A percentile compares a stretch with the other conserved stretches of the same genome.
These are phyloP conservation scores for Exocentrus adspersus DNA, from an alignment of 2,888 invertebrate genomes.

Conservation along the genomic window DNA sequence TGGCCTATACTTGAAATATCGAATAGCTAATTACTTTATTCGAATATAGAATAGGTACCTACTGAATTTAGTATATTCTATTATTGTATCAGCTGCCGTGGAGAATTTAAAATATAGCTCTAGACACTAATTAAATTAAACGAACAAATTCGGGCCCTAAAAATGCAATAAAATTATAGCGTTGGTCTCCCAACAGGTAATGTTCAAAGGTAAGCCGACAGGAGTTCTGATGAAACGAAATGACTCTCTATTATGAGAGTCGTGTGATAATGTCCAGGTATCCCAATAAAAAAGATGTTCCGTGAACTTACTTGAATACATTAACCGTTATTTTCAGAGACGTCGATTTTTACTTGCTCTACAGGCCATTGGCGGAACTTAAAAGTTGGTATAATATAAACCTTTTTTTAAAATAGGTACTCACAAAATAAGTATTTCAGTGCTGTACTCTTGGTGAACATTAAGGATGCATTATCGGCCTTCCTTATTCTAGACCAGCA, in stretches of 20 bases:
- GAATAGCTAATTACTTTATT: conserved; percentile 1
- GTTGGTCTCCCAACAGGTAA: conserved; percentile 10
- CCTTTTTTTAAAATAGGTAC: too few relatives aligned
- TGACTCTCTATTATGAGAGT: conserved; percentile 24
- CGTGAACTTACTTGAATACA: conserved; percentile 12
- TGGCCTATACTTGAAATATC: background rate
- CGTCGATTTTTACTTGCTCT: conserved; percentile 12
- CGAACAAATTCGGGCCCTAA: conserved; percentile 23
- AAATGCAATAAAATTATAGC: conserved; percentile 28
- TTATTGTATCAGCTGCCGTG: conserved; percentile 10
- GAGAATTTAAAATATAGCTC: conserved; percentile 15
- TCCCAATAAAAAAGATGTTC: conserved; percentile 21
- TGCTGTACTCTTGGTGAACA: too few relatives aligned
- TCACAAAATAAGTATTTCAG: too few relatives aligned
- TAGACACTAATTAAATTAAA: conserved; percentile 25
- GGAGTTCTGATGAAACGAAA: conserved; percentile 10
- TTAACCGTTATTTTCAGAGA: conserved; percentile 18
- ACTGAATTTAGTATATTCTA: conserved; percentile 4
- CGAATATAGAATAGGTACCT: conserved; percentile 9
- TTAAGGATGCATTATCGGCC: too few relatives aligned
- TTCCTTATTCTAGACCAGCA: too few relatives aligned
- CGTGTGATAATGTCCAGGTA: conserved; percentile 17
- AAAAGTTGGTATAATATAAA: background rate
- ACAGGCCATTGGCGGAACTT: conserved; percentile 2
- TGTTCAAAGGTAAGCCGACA: conserved; percentile 23